Conservation (phyloP, 2,888 invertebrate species). For the Phortica okadai region DNA sequence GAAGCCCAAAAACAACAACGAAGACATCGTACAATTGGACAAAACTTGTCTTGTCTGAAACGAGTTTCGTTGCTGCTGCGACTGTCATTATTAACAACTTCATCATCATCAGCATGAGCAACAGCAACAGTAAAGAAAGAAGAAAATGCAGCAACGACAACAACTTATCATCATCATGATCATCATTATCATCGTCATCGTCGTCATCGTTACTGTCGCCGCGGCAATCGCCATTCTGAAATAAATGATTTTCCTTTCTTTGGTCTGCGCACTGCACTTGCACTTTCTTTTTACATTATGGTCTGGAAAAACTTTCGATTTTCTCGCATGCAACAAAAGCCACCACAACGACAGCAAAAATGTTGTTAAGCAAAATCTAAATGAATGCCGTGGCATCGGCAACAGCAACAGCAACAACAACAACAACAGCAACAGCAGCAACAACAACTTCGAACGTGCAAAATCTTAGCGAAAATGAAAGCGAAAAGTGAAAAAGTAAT, state of each 20-base stretch:
- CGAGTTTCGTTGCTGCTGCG: constrained; percentile 43
- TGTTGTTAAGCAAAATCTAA: constrained; percentile 44
- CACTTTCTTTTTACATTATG: constrained; percentile 75
- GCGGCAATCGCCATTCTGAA: constrained; percentile 6
- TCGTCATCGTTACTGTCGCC: background rate
- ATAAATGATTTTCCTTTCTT: constrained; percentile 57
- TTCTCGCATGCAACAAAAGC: constrained; percentile 62
- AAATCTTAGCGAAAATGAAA: constrained; percentile 33
- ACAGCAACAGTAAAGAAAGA: background rate
- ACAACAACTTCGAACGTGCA: constrained; percentile 28
- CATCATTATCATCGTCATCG: background rate
- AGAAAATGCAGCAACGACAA: too few relatives aligned
- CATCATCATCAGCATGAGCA: constrained; percentile 22
- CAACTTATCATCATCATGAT: background rate
- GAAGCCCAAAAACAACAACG: constrained; percentile 44
- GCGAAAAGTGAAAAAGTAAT: constrained; percentile 32
- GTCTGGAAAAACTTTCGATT: constrained; percentile 75
- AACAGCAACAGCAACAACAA: constrained; percentile 37
- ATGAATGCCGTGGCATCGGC: constrained; percentile 40
- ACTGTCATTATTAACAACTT: constrained; percentile 8
- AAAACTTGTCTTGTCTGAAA: constrained; percentile 55
- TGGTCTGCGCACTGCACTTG: constrained; percentile 71
- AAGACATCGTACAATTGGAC: constrained; percentile 58
- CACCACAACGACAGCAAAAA: constrained; percentile 46
- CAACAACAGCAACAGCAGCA: constrained; percentile 36